Conservation (phyloP, 2,888 invertebrate genomes). For the Napeogenes sylphis region DNA sequence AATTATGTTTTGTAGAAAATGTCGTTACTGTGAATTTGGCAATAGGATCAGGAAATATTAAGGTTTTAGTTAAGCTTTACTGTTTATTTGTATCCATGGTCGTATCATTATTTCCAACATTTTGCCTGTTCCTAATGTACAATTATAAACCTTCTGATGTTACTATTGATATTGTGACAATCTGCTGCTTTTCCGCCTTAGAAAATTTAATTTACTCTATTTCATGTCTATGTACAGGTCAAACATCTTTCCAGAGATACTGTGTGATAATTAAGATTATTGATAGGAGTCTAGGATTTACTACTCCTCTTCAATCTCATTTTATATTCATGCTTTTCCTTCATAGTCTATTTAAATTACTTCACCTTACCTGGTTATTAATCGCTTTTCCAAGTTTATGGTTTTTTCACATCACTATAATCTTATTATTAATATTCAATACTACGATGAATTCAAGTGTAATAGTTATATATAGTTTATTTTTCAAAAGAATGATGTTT, state of each 20-base stretch:
- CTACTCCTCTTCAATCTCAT: background rate
- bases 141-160: background rate
- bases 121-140: background rate
- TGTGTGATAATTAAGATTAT: background rate
- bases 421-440: background rate
- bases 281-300: background rate
- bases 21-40: background rate
- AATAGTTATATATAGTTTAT: background rate
- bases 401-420: background rate
- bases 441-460: background rate
- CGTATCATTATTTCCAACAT: background rate
- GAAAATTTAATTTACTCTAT: background rate
- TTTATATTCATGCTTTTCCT: background rate
- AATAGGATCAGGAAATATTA: background rate
- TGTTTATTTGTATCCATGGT: background rate
- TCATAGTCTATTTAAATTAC: background rate
- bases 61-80: background rate
- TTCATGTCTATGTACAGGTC: background rate
- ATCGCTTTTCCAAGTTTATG: too few relatives aligned
- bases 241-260: constrained; percentile 1
- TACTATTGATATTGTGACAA: background rate
- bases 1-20: background rate
- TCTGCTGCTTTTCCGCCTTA: background rate
- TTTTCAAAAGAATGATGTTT: background rate
- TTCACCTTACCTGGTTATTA: background rate